These are phyloP conservation scores for Epinotia demarniana DNA, from an alignment of 2,888 invertebrate genomes.

Conservation along the genomic window DNA sequence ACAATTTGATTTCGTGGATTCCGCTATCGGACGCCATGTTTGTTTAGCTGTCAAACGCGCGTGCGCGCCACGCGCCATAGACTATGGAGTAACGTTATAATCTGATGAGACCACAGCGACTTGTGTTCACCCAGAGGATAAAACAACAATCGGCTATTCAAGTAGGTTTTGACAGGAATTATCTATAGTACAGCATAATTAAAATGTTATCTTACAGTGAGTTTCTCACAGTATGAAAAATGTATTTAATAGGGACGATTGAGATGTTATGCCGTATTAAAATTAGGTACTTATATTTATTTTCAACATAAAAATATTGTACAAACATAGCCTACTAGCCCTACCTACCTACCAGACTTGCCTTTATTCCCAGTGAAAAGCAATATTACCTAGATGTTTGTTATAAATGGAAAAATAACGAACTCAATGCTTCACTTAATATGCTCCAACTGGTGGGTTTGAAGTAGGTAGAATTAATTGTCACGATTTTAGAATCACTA, in stretches of 20 bases:
- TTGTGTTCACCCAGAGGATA: constrained; percentile 58
- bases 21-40: constrained; percentile 77
- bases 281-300: background rate
- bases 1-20: constrained; percentile 78
- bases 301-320: background rate
- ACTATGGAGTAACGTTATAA: constrained; percentile 65
- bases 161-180: constrained; percentile 30
- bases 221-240: constrained; percentile 27
- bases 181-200: constrained; percentile 34
- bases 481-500: too few relatives aligned
- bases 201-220: constrained; percentile 28
- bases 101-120: constrained; percentile 64
- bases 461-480: too few relatives aligned
- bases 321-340: background rate
- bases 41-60: constrained; percentile 78
- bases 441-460: too few relatives aligned
- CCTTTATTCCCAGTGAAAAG: background rate
- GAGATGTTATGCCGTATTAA: background rate
- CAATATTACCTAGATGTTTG: too few relatives aligned
- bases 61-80: constrained; percentile 70
- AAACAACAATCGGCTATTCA: constrained; percentile 51
- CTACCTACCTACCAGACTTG: background rate
- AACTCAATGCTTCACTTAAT: too few relatives aligned
- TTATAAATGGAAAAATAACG: too few relatives aligned
- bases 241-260: constrained; percentile 8